phyloP scores from a whole-genome alignment of 2,113 vertebrate genomes.

The Oostethus manadensis region DNA sequence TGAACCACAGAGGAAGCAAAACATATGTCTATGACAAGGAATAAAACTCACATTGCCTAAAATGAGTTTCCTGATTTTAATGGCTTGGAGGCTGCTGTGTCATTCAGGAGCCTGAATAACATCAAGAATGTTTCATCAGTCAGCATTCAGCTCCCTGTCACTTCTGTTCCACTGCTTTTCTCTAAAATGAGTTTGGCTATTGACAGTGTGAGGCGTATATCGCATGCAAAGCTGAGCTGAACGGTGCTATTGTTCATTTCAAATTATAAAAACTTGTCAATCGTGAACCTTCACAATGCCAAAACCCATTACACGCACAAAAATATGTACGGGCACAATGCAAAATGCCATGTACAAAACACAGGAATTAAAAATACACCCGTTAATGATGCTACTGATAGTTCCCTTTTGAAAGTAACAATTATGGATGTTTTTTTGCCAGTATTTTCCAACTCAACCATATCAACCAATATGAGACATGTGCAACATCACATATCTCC shows the following conservation, averaged over 20 bases:
- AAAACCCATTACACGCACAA: not conserved
- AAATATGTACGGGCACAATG: too few species aligned
- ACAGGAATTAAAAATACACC: too few species aligned
- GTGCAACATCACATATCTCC: too few species aligned
- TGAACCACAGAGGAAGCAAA: slow-evolving; percentile 39
- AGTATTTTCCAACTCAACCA: too few species aligned
- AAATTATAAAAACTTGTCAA: not conserved
- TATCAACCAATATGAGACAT: too few species aligned
- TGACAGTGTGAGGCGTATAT: slow-evolving; percentile 19
- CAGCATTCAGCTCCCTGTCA: slow-evolving; percentile 37
- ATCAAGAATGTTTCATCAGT: slow-evolving; percentile 48
- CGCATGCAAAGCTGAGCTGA: slow-evolving; percentile 14
- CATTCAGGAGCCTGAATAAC: slow-evolving; percentile 27
- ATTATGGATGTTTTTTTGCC: too few species aligned
- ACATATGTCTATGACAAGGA: slow-evolving; percentile 28
- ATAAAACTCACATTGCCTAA: slow-evolving; percentile 45
- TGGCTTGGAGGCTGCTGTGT: slow-evolving; percentile 32
- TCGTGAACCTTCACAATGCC: not conserved
- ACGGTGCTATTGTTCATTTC: slow-evolving; percentile 4
- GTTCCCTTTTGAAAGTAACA: too few species aligned
- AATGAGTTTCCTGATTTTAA: slow-evolving; percentile 46
- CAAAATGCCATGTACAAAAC: too few species aligned
- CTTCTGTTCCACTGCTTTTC: slow-evolving; percentile 30
- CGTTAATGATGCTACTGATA: too few species aligned
- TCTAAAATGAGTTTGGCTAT: slow-evolving; percentile 5